A percentile compares a stretch with the other conserved stretches of the same genome.
Conservation (phyloP, 35 echinoderm and acorn worm genomes). For the Anneissia japonica region DNA sequence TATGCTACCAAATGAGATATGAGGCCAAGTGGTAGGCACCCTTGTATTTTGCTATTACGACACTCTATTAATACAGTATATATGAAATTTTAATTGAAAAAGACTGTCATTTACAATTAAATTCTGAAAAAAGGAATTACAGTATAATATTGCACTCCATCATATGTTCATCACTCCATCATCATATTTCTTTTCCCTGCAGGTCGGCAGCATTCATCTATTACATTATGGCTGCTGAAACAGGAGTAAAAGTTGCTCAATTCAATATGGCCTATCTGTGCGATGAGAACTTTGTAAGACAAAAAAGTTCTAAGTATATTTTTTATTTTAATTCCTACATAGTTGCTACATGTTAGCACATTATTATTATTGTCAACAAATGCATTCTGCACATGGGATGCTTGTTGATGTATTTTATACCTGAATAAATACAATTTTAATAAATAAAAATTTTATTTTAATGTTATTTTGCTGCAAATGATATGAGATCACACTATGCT, state of each 20-base stretch:
- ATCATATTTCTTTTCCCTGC: neutral
- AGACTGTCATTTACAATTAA: too few species aligned
- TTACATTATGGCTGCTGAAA: constrained; percentile 86
- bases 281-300: constrained; percentile 92
- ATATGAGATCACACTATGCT: too few species aligned
- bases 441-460: neutral
- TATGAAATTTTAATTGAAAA: too few species aligned
- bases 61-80: too few species aligned
- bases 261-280: constrained; percentile 85
- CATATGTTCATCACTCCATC: neutral
- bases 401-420: neutral
- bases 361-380: neutral
- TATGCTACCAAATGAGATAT: too few species aligned
- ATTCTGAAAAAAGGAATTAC: too few species aligned
- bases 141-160: too few species aligned
- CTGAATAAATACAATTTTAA: neutral
- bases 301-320: neutral
- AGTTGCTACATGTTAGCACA: neutral
- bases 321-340: neutral
- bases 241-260: constrained; percentile 83
- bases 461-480: neutral
- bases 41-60: too few species aligned
- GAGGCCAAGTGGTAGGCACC: too few species aligned
- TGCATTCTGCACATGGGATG: neutral
- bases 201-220: constrained; percentile 72